A percentile compares a stretch with the other conserved stretches of the same genome.
These are phyloP conservation scores for Odontesthes bonariensis DNA, from an alignment of 2,113 vertebrate species.

Conservation along the genomic window DNA sequence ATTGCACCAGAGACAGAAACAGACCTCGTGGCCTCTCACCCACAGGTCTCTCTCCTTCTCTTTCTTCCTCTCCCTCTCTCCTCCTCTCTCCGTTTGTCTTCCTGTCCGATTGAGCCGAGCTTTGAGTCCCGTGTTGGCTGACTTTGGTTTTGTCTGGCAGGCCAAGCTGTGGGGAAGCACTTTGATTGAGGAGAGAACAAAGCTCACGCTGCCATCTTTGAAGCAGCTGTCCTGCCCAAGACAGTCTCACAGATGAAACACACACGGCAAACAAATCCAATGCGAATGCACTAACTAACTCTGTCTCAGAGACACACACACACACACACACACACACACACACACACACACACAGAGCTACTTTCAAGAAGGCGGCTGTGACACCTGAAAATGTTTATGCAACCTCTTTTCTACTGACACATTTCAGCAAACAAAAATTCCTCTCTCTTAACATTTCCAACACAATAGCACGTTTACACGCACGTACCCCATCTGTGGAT, in stretches of 20 bases:
- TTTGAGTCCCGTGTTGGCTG: slow-evolving; percentile 60
- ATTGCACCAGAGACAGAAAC: slow-evolving; percentile 75
- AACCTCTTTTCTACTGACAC: slow-evolving; percentile 22
- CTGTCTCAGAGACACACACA: not conserved
- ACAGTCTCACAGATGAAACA: slow-evolving; percentile 28
- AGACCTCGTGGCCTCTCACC: slow-evolving; percentile 76
- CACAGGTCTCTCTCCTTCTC: slow-evolving; percentile 55
- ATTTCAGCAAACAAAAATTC: slow-evolving; percentile 1
- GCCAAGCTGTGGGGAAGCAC: slow-evolving; percentile 66
- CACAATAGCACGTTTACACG: not conserved
- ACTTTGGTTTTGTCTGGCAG: slow-evolving; percentile 70
- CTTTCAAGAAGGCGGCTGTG: slow-evolving; percentile 19
- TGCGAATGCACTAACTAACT: not conserved
- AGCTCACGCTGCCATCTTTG: slow-evolving; percentile 65
- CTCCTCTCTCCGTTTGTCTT: slow-evolving; percentile 25
- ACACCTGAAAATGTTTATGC: slow-evolving; percentile 40
- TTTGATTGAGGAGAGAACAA: slow-evolving; percentile 75
- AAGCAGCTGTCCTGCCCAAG: slow-evolving; percentile 67
- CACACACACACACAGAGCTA: not conserved
- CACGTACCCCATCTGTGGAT: not conserved
- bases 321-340: not conserved
- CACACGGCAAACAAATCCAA: slow-evolving; percentile 31
- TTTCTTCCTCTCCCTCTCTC: slow-evolving; percentile 24
- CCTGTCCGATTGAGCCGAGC: slow-evolving; percentile 45
- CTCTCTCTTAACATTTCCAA: not conserved